Evolutionary conservation across 2,888 invertebrate species (phyloP).

Genomic region (Tanypteryx hageni): DNA sequence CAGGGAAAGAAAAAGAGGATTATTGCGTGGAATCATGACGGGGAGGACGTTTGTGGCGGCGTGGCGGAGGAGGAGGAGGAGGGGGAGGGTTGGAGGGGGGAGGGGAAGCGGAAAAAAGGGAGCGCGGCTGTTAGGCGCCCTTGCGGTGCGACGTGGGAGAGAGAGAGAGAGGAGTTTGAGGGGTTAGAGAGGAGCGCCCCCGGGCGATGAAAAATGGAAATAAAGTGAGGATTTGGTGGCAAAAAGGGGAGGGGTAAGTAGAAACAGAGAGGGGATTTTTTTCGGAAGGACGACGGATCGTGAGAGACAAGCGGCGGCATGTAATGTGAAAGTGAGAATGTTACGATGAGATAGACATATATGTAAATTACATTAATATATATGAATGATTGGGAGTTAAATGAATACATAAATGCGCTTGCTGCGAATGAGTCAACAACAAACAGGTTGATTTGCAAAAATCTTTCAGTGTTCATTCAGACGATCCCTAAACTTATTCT

Average conservation of each 20-base stretch:
- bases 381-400: no score
- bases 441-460: no score
- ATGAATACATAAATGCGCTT: no score
- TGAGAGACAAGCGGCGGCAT: no score
- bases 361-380: no score
- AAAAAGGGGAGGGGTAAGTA: background rate
- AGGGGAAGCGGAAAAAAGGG: background rate
- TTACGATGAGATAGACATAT: no score
- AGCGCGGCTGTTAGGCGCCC: no score
- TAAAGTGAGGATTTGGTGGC: background rate
- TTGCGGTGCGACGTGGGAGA: background rate
- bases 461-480: no score
- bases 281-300: background rate
- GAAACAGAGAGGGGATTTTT: background rate
- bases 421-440: no score
- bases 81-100: no score
- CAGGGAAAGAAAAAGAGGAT: background rate
- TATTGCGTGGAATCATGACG: background rate
- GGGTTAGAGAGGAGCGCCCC: background rate
- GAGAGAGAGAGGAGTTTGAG: background rate
- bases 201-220: conserved; percentile 24
- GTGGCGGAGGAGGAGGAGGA: background rate
- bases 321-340: no score
- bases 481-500: no score
- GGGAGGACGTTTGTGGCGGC: background rate